These are phyloP conservation scores for Trypoxylon attenuatum DNA, from an alignment of 2,888 invertebrate genomes.

Conservation along the genomic window DNA sequence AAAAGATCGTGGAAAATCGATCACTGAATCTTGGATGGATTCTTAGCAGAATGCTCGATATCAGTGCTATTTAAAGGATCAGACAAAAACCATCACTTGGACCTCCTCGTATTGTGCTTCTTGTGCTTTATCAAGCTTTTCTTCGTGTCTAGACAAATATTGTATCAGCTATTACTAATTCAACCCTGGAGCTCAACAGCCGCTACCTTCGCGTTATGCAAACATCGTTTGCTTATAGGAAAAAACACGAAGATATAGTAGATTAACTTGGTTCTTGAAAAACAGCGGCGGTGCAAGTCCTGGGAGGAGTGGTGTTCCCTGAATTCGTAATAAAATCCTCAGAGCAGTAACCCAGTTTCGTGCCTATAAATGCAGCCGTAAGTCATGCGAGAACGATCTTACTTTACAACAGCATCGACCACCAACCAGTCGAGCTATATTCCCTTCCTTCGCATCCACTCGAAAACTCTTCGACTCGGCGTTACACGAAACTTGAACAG, in stretches of 20 bases:
- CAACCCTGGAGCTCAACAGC: too few species aligned
- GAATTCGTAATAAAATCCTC: slow-evolving; percentile 56
- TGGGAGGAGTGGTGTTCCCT: slow-evolving; percentile 20
- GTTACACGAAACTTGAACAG: slow-evolving; percentile 20
- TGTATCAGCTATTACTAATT: too few species aligned
- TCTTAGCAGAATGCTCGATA: background rate
- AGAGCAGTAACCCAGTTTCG: slow-evolving; percentile 59
- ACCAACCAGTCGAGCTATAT: slow-evolving; percentile 30
- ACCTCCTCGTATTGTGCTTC: too few species aligned
- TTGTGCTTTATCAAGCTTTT: too few species aligned
- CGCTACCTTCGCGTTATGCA: too few species aligned
- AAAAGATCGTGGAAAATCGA: slow-evolving; percentile 12
- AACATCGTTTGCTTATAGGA: too few species aligned
- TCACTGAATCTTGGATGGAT: slow-evolving; percentile 8
- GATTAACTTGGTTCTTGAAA: slow-evolving; percentile 46
- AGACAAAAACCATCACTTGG: too few species aligned
- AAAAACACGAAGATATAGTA: too few species aligned
- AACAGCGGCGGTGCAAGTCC: background rate
- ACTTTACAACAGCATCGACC: slow-evolving; percentile 45
- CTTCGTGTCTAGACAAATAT: too few species aligned
- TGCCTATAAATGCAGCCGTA: slow-evolving; percentile 45
- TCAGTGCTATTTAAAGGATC: background rate
- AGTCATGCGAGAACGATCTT: slow-evolving; percentile 55
- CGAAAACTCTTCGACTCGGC: slow-evolving; percentile 31
- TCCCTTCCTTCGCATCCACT: slow-evolving; percentile 18